Percentiles rank a stretch among this genome's conserved stretches.
Evolutionary conservation across 1,140 invertebrate species (phyloP).

Genomic region (Coenobita brevimanus): DNA sequence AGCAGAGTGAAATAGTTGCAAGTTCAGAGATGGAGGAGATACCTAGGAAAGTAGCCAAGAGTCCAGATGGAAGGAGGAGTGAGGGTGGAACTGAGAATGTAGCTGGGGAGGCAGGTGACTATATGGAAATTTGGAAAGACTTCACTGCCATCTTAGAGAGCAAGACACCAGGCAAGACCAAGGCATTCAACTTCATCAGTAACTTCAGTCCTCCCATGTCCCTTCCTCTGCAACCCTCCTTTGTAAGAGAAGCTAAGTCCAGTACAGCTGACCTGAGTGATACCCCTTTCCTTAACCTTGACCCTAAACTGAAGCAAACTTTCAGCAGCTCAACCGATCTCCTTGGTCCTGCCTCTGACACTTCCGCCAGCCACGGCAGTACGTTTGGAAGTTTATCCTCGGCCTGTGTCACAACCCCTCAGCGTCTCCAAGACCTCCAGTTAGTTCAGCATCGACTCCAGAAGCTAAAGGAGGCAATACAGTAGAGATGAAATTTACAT

Average conservation of each 20-base stretch:
- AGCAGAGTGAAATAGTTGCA: not conserved
- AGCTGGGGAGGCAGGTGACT: not conserved
- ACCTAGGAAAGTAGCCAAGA: not conserved
- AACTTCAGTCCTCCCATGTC: conserved; percentile 7
- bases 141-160: conserved; percentile 37
- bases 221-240: not conserved
- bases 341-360: not conserved
- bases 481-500: not conserved
- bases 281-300: conserved; percentile 17
- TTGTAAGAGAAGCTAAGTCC: not conserved
- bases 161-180: conserved; percentile 25
- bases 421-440: conserved; percentile 40
- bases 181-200: conserved; percentile 36
- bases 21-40: not conserved
- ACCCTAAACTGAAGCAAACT: not conserved
- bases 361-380: not conserved
- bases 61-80: not conserved
- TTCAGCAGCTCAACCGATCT: not conserved
- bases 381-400: not conserved
- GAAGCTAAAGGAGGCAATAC: not conserved
- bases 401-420: conserved; percentile 24
- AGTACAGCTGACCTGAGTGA: conserved; percentile 17
- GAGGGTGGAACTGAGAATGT: not conserved
- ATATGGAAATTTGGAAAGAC: conserved; percentile 44
- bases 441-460: conserved; percentile 29